phyloP scores from a whole-genome alignment of 2,113 vertebrate genomes.

The Gnathochromis pfefferi region DNA sequence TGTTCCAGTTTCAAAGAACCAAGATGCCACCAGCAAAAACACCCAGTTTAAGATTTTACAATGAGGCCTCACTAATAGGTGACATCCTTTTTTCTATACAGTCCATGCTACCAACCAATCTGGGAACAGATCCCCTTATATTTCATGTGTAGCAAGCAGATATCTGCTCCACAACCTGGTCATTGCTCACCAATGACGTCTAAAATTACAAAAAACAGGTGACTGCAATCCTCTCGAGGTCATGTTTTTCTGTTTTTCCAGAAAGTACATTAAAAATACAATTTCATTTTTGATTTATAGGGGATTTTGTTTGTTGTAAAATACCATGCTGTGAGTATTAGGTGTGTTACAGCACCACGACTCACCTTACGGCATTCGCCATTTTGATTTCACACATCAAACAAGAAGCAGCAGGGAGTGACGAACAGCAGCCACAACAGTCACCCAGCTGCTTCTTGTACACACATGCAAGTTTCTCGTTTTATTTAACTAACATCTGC shows the following conservation, averaged over 20 bases:
- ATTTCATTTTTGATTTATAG: background rate
- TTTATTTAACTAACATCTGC: background rate
- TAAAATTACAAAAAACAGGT: background rate
- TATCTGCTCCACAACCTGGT: background rate
- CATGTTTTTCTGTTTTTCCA: background rate
- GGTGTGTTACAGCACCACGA: background rate
- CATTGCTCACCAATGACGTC: background rate
- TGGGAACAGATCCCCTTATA: background rate
- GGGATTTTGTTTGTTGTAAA: background rate
- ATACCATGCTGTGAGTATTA: background rate
- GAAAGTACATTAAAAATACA: background rate
- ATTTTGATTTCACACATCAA: background rate
- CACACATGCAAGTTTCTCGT: background rate
- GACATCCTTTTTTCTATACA: background rate
- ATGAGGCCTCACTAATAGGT: background rate
- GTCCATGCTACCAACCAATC: background rate
- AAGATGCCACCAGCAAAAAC: accelerated
- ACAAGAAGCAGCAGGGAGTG: background rate
- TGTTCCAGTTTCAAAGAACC: background rate
- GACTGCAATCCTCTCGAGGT: accelerated
- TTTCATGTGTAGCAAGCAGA: background rate
- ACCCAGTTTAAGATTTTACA: background rate
- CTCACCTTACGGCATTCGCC: background rate
- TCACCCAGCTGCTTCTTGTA: background rate
- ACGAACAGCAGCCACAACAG: background rate